phyloP scores from a whole-genome alignment of 2,797 vertebrate species.

The Enteromius viviparus region DNA sequence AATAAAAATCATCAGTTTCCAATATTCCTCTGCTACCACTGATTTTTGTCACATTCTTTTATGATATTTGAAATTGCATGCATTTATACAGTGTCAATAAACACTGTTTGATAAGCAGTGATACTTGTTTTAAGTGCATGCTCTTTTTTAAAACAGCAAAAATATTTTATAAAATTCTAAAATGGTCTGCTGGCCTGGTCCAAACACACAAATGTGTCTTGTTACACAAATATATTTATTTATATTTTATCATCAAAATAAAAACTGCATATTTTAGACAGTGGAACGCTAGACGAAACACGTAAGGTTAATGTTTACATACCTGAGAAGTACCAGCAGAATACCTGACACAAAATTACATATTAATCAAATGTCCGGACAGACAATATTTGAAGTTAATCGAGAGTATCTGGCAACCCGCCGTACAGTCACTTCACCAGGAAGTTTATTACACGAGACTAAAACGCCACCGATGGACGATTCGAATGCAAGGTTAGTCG shows the following conservation, averaged over 20 bases:
- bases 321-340: not conserved
- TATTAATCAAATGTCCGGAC: not conserved
- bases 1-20: conserved; percentile 15
- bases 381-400: not conserved
- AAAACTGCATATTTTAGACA: not conserved
- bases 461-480: conserved; percentile 31
- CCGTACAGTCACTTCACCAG: conserved; percentile 7
- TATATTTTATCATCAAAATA: not conserved
- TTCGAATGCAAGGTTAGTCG: conserved; percentile 1
- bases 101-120: not conserved
- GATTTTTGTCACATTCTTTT: not conserved
- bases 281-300: not conserved
- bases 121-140: too few relatives aligned
- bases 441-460: conserved; percentile 26
- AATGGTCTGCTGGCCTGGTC: not conserved
- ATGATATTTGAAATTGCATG: not conserved
- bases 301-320: not conserved
- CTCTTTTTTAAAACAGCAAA: not conserved
- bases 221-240: not conserved
- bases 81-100: not conserved
- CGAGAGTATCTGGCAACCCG: conserved; percentile 36
- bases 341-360: not conserved
- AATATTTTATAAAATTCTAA: not conserved
- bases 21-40: not conserved
- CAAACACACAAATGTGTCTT: not conserved